Conservation (phyloP, 1,140 invertebrate species). For the Chelonus insularis region DNA sequence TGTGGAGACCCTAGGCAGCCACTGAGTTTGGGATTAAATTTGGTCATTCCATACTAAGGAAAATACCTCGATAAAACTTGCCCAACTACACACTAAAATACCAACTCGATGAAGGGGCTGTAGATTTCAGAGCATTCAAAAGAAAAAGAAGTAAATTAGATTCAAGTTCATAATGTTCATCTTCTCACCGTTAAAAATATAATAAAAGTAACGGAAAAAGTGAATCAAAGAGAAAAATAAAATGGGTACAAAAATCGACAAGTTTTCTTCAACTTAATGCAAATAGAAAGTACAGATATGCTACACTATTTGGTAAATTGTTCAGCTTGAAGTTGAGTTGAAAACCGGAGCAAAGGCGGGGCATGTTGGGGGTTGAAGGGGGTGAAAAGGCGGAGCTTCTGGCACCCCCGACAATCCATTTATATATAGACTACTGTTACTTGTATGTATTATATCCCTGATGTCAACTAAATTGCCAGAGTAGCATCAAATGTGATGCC, state of each 20-base stretch:
- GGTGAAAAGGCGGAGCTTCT: conserved; percentile 40
- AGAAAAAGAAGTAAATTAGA: conserved; percentile 3
- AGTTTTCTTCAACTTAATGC: conserved; percentile 16
- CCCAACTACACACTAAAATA: conserved; percentile 38
- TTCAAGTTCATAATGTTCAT: neutral
- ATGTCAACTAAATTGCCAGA: neutral
- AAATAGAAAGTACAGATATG: too few species aligned
- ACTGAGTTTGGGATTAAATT: conserved; percentile 57
- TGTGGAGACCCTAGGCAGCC: conserved; percentile 49
- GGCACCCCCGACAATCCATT: conserved; percentile 25
- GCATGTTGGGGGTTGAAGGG: conserved; percentile 32
- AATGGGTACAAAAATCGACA: conserved; percentile 17
- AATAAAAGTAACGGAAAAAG: neutral
- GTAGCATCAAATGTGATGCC: neutral
- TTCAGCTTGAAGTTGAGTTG: conserved; percentile 27
- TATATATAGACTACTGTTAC: neutral
- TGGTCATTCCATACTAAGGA: conserved; percentile 51
- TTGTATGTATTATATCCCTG: neutral
- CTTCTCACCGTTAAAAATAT: neutral
- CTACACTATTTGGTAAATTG: neutral
- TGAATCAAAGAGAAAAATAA: neutral
- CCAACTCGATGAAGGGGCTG: conserved; percentile 8
- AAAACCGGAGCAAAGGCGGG: conserved; percentile 40
- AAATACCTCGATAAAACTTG: conserved; percentile 56
- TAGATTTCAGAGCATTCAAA: neutral